phyloP scores from a whole-genome alignment of 2,113 vertebrate species.

The Furnarius figulus region DNA sequence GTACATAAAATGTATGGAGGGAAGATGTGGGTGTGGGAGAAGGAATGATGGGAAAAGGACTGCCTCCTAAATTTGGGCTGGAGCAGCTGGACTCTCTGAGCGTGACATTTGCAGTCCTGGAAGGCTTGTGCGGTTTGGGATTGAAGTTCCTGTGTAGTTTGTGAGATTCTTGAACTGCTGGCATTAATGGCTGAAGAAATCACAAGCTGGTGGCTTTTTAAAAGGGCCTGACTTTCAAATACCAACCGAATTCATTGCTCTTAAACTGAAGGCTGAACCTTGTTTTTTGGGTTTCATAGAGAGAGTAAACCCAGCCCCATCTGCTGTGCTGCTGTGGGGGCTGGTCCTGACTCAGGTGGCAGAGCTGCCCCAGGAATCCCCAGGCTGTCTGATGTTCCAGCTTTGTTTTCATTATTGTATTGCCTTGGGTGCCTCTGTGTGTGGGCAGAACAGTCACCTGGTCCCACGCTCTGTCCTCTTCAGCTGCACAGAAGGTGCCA shows the following conservation, averaged over 20 bases:
- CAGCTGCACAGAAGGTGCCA: not conserved
- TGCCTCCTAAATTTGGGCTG: not conserved
- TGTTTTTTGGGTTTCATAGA: not conserved
- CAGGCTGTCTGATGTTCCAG: not conserved
- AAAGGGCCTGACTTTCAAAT: not conserved
- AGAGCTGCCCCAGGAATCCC: not conserved
- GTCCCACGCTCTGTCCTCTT: not conserved
- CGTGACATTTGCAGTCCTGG: not conserved
- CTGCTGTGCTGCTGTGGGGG: not conserved
- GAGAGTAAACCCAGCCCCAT: not conserved
- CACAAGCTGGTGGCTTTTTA: not conserved
- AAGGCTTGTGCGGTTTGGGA: not conserved
- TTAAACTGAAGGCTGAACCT: not conserved
- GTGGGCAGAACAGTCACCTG: not conserved
- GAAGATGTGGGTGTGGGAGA: not conserved
- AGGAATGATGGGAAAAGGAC: not conserved
- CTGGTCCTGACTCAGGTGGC: not conserved
- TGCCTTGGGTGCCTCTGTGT: not conserved
- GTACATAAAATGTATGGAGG: not conserved
- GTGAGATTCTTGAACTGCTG: not conserved
- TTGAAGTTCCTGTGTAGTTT: not conserved
- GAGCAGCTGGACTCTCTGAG: not conserved
- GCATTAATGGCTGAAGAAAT: not conserved
- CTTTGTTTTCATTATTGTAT: not conserved
- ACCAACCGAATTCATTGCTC: not conserved